Base-by-base conservation (phyloP, 2,797 vertebrate species). In the Aulostomus chinensis region DNA sequence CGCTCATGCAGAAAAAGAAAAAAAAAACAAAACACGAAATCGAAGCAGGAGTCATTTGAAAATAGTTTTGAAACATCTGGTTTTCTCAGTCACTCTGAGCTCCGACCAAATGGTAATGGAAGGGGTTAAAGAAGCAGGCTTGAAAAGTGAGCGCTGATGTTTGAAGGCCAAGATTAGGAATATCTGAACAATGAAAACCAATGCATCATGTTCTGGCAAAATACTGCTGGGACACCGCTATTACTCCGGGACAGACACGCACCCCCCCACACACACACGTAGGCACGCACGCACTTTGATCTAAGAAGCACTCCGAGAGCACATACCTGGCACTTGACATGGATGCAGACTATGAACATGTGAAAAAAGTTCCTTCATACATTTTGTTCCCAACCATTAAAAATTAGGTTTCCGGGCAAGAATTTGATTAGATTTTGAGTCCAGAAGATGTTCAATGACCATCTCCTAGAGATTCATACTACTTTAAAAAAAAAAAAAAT, bases 171-270 rank as follows among this genome's bases (percentile, higher is more conserved):
- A 43, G 35, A 33, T 50, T 18, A 36, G 30, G 14, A 39, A 17
- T 35, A 38, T 40, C 12, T 14, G 1, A 6, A 4, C 3, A 1
- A 15, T 20, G 51, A 36, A 47, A 41, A 58, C 4, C 2, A 12
- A 20, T 40, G 34, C 2, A 22, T 73, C 53, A 64, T 7, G 17
- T 9, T 34, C 11, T 18, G 40, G 16, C 40, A 46, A 45, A 29
- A 10, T 12, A 50, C 22, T 35, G 4, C 5, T 28, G 36, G 48
- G 38, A 52, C 41, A 9, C 37, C 2, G n/a, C n/a, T n/a, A 10
- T 39, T 48, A 47, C 25, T 51, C 39, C 52, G 40, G 49, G 47
- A 51, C 3, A 36, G 21, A n/a, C n/a, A n/a, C n/a, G n/a, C n/a
- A n/a, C n/a, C n/a, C n/a, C n/a, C n/a, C n/a, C n/a, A n/a, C n/a